phyloP scores from a whole-genome alignment of 2,888 invertebrate genomes.

The Sipha maydis region DNA sequence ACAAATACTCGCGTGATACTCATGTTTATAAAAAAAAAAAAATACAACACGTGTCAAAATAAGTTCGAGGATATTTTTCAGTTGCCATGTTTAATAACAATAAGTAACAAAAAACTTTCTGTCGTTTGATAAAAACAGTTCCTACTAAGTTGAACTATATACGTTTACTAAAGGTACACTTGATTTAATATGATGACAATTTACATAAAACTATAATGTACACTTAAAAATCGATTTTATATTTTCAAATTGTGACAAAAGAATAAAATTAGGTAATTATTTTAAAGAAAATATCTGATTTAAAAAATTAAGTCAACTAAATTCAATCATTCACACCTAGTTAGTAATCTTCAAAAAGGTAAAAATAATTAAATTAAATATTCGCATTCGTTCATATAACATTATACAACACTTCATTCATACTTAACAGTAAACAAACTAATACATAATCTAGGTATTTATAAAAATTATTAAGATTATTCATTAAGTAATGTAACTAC shows the following conservation, averaged over 20 bases:
- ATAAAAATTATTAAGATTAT: no score
- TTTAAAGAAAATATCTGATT: background rate
- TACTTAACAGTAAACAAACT: no score
- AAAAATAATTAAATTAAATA: background rate
- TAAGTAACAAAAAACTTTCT: constrained; percentile 43
- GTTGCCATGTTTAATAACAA: constrained; percentile 43
- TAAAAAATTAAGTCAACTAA: background rate
- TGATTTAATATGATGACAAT: background rate
- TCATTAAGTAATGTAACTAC: no score
- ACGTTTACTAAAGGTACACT: background rate
- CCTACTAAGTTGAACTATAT: background rate
- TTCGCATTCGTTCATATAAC: background rate
- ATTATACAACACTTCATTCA: no score
- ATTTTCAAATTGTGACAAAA: background rate
- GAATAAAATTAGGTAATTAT: background rate
- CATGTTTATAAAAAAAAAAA: background rate
- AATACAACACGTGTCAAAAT: constrained; percentile 1
- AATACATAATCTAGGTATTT: no score
- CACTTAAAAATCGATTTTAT: background rate
- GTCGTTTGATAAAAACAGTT: constrained; percentile 10
- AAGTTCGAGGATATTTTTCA: constrained; percentile 16
- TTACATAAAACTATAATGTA: background rate
- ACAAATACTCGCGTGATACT: constrained; percentile 35
- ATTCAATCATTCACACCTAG: background rate
- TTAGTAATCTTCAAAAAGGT: background rate